phyloP scores from a whole-genome alignment of 2,113 vertebrate species.

The Pedionomus torquatus region DNA sequence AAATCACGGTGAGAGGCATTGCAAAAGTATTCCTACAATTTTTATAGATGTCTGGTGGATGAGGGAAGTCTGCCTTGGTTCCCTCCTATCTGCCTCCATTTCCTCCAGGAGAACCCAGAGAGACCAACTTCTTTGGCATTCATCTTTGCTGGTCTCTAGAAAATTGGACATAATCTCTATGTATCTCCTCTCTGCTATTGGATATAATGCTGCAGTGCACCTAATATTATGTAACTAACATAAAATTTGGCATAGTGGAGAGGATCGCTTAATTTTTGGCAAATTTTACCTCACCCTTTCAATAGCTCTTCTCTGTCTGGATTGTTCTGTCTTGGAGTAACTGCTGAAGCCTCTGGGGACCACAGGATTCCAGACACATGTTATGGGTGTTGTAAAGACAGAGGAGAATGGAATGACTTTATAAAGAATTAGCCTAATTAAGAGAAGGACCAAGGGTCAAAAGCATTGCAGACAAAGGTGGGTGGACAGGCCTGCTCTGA shows the following conservation, averaged over 20 bases:
- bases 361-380: background rate
- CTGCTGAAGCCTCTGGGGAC: background rate
- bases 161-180: background rate
- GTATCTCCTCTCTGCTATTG: background rate
- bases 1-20: background rate
- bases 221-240: background rate
- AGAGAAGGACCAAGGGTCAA: background rate
- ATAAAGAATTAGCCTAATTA: background rate
- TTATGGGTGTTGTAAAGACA: background rate
- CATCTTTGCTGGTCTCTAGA: background rate
- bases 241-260: background rate
- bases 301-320: background rate
- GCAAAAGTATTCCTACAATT: background rate
- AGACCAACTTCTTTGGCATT: background rate
- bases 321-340: background rate
- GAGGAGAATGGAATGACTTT: background rate
- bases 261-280: background rate
- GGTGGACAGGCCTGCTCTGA: background rate
- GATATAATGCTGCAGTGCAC: background rate
- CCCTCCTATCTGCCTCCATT: background rate
- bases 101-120: background rate
- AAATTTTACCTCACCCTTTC: background rate
- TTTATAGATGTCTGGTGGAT: background rate
- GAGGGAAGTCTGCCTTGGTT: background rate
- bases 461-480: slow-evolving; percentile 19